Evolutionary conservation across 1,140 invertebrate species (phyloP).

Genomic region (Hycleus phaleratus): DNA sequence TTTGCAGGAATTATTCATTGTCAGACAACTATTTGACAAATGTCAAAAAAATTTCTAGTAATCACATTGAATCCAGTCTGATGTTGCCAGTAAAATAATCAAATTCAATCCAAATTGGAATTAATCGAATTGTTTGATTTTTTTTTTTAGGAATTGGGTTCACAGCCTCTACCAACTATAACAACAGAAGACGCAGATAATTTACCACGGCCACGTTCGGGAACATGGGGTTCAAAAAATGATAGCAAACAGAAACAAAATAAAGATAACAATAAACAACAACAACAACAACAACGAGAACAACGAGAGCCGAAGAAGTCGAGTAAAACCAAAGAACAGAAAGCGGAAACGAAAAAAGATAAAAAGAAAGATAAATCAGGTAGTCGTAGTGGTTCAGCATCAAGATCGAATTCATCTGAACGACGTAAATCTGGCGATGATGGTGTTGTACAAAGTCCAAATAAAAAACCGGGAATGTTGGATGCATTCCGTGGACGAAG

Average conservation of each 20-base stretch:
- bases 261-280: too few species aligned
- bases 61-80: too few species aligned
- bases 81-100: too few species aligned
- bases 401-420: slow-evolving; percentile 54
- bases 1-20: too few species aligned
- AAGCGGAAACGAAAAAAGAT: slow-evolving; percentile 28
- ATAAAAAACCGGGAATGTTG: slow-evolving; percentile 61
- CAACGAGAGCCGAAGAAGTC: slow-evolving; percentile 10
- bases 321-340: slow-evolving; percentile 22
- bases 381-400: slow-evolving; percentile 45
- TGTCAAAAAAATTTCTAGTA: too few species aligned
- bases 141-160: slow-evolving; percentile 51
- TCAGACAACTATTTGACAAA: too few species aligned
- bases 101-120: too few species aligned
- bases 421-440: slow-evolving; percentile 53
- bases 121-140: neutral
- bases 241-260: slow-evolving; percentile 33
- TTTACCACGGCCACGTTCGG: slow-evolving; percentile 41
- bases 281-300: too few species aligned
- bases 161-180: slow-evolving; percentile 53
- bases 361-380: slow-evolving; percentile 29
- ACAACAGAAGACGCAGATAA: slow-evolving; percentile 37
- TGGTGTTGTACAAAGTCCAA: slow-evolving; percentile 39
- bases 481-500: slow-evolving; percentile 76
- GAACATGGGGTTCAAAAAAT: slow-evolving; percentile 55